These are phyloP conservation scores for Drosophila teissieri DNA, from an alignment of 1,140 invertebrate genomes.

Conservation along the genomic window DNA sequence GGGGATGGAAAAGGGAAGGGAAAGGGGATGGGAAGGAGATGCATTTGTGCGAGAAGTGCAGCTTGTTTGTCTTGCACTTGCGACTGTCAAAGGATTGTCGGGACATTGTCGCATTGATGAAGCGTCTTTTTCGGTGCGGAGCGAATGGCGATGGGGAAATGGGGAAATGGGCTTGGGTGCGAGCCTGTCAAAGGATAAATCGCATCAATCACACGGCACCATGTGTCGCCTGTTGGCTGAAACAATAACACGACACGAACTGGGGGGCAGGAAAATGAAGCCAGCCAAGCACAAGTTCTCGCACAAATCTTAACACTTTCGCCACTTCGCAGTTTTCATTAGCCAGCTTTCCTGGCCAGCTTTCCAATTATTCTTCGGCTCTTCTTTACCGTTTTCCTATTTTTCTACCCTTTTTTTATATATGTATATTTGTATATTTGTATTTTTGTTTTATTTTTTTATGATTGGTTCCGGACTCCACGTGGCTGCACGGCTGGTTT, in stretches of 20 bases:
- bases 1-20: not conserved
- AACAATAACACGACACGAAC: conserved; percentile 25
- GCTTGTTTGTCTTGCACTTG: conserved; percentile 64
- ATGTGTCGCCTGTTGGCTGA: conserved; percentile 31
- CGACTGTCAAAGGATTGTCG: conserved; percentile 49
- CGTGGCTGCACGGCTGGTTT: conserved; percentile 23
- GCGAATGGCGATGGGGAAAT: not conserved
- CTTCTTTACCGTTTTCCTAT: not conserved
- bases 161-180: conserved; percentile 7
- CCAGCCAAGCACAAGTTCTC: not conserved
- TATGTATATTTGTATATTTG: not conserved
- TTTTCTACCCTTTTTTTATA: not conserved
- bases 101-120: conserved; percentile 64
- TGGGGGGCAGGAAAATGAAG: conserved; percentile 1
- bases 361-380: conserved; percentile 32
- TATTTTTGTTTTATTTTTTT: conserved; percentile 8
- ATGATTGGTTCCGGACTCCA: conserved; percentile 19
- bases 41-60: conserved; percentile 48
- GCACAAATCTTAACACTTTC: conserved; percentile 18
- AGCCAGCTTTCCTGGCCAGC: conserved; percentile 29
- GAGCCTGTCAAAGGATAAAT: conserved; percentile 43
- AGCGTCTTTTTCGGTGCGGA: conserved; percentile 17
- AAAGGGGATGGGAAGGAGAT: not conserved
- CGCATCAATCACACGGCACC: conserved; percentile 59
- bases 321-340: conserved; percentile 22